These are phyloP conservation scores for Enoplosus armatus DNA, from an alignment of 2,797 vertebrate species.

Conservation along the genomic window DNA sequence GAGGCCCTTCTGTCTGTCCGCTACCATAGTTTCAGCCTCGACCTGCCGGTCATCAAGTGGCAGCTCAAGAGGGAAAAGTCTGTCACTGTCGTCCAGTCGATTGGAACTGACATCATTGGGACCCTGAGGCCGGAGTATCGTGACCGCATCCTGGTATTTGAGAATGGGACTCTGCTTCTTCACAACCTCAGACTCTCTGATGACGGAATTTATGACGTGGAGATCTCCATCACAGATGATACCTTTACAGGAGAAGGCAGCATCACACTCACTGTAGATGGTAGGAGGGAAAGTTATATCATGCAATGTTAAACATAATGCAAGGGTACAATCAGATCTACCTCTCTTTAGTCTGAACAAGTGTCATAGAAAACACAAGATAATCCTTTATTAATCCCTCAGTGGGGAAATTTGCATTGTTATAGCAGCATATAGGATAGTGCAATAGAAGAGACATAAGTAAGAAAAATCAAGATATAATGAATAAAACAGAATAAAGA, in stretches of 20 bases:
- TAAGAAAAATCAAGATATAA: too few species aligned
- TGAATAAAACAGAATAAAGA: too few species aligned
- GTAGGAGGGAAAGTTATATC: conserved; percentile 78
- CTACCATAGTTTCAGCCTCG: conserved; percentile 91
- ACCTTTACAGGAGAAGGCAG: conserved; percentile 93
- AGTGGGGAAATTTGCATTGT: too few species aligned
- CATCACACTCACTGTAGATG: conserved; percentile 95
- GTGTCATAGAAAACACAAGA: too few species aligned
- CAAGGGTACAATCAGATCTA: too few species aligned
- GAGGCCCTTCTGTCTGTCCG: conserved; percentile 92
- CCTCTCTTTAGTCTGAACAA: too few species aligned
- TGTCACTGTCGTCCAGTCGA: conserved; percentile 94
- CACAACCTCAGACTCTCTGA: conserved; percentile 91
- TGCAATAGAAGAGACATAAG: too few species aligned
- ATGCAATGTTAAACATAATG: neutral
- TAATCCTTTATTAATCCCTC: too few species aligned
- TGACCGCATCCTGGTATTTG: conserved; percentile 93
- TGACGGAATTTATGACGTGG: conserved; percentile 94
- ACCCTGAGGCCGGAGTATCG: conserved; percentile 92
- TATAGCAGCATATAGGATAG: too few species aligned
- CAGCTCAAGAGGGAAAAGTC: conserved; percentile 93
- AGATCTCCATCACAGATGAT: conserved; percentile 97
- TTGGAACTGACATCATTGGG: conserved; percentile 95
- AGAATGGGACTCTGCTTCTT: conserved; percentile 94
- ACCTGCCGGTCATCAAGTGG: conserved; percentile 96